These are phyloP conservation scores for Odiellus spinosus DNA, from an alignment of 2,888 invertebrate species.

Conservation along the genomic window DNA sequence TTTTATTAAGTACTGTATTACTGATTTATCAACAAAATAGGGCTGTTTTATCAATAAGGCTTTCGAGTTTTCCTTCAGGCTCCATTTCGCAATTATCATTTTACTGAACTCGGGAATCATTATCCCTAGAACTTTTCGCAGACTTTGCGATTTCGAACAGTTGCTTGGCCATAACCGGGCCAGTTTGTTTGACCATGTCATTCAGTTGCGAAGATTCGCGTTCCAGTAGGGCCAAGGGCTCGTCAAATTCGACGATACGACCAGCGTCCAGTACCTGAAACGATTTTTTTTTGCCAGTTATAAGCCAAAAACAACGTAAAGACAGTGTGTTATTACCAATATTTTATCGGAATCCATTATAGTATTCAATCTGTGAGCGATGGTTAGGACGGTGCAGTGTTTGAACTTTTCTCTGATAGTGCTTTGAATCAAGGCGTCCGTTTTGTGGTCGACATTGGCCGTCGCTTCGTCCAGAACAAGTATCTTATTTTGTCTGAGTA, in stretches of 20 bases:
- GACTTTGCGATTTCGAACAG: slow-evolving; percentile 27
- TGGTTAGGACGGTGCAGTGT: slow-evolving; percentile 37
- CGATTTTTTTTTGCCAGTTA: too few relatives aligned
- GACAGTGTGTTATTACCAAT: too few relatives aligned
- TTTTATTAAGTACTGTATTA: too few relatives aligned
- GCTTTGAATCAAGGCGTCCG: slow-evolving; percentile 50
- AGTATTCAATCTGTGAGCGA: slow-evolving; percentile 51
- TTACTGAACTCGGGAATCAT: too few relatives aligned
- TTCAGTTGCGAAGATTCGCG: slow-evolving; percentile 26
- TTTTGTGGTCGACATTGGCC: slow-evolving; percentile 66
- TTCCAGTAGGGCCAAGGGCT: slow-evolving; percentile 44
- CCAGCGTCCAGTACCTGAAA: slow-evolving; percentile 54
- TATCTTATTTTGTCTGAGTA: slow-evolving; percentile 63
- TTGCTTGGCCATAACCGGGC: slow-evolving; percentile 27
- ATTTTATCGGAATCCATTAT: slow-evolving; percentile 83
- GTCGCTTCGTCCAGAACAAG: slow-evolving; percentile 82
- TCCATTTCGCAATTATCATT: too few relatives aligned
- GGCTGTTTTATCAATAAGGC: too few relatives aligned
- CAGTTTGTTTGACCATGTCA: slow-evolving; percentile 32
- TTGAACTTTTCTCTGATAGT: slow-evolving; percentile 64
- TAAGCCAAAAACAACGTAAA: not conserved
- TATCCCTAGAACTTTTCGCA: slow-evolving; percentile 2
- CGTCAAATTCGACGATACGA: slow-evolving; percentile 54
- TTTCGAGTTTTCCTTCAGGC: too few relatives aligned
- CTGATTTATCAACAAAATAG: too few relatives aligned